Evolutionary conservation across 2,113 vertebrate species (phyloP).

Genomic region (Neogale vison): DNA sequence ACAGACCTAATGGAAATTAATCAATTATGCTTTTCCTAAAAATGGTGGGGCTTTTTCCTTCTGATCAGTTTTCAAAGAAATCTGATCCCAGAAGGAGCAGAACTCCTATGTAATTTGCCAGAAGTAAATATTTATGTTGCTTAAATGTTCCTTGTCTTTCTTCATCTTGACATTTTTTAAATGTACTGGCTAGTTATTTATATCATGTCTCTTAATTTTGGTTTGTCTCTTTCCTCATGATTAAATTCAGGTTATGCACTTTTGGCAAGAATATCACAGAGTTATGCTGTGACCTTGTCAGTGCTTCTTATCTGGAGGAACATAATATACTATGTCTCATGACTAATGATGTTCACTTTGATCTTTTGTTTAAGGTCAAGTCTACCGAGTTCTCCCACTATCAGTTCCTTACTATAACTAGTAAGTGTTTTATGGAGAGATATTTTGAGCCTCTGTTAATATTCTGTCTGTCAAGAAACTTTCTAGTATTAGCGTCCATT

Average conservation of each 20-base stretch:
- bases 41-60: no score
- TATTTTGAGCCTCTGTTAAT: constrained; percentile 7
- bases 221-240: not conserved
- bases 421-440: not conserved
- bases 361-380: not conserved
- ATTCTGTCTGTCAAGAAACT: constrained; percentile 2
- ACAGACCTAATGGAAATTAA: not conserved
- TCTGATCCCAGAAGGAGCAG: not conserved
- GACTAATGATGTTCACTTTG: not conserved
- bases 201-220: not conserved
- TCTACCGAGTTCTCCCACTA: not conserved
- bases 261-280: not conserved
- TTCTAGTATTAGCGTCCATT: not conserved
- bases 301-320: not conserved
- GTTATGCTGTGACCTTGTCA: not conserved
- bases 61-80: not conserved
- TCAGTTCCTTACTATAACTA: not conserved
- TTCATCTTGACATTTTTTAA: not conserved
- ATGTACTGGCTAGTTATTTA: not conserved
- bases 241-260: not conserved
- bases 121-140: not conserved
- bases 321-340: not conserved
- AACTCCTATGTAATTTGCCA: not conserved
- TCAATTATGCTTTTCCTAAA: not conserved
- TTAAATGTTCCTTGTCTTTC: not conserved